phyloP scores from a whole-genome alignment of 2,888 invertebrate species.

The Caenorhabditis uteleia region DNA sequence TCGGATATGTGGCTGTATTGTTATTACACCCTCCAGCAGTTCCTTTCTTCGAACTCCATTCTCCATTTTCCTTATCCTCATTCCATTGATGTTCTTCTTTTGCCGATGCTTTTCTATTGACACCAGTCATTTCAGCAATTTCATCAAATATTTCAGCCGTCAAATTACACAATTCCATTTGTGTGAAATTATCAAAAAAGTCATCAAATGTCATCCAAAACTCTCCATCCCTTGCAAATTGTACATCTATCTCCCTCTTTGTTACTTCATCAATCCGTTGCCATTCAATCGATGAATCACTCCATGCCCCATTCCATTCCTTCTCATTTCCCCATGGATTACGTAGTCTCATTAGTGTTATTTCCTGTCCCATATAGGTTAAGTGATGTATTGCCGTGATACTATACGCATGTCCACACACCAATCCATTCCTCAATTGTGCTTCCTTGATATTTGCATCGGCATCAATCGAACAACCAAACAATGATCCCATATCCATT shows the following conservation, averaged over 20 bases:
- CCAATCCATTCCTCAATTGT: constrained; percentile 77
- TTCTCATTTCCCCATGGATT: constrained; percentile 67
- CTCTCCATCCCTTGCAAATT: constrained; percentile 90
- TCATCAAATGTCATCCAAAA: constrained; percentile 95
- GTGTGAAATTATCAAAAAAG: constrained; percentile 81
- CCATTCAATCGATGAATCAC: constrained; percentile 81
- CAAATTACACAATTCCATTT: constrained; percentile 91
- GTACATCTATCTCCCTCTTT: constrained; percentile 84
- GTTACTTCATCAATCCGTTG: constrained; percentile 83
- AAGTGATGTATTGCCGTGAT: constrained; percentile 76
- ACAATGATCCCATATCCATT: constrained; percentile 85
- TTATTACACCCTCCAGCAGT: constrained; percentile 97
- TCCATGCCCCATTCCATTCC: constrained; percentile 94
- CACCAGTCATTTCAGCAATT: constrained; percentile 64
- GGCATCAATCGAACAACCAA: constrained; percentile 90
- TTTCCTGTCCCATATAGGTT: constrained; percentile 10
- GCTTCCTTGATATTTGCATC: constrained; percentile 34
- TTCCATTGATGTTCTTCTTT: constrained; percentile 77
- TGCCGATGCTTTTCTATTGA: constrained; percentile 74
- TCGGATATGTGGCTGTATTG: constrained; percentile 83
- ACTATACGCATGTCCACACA: constrained; percentile 91
- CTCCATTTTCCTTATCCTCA: constrained; percentile 87
- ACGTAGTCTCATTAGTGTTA: constrained; percentile 20
- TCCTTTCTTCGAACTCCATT: constrained; percentile 84
- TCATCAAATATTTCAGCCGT: constrained; percentile 86